A percentile compares a stretch with the other conserved stretches of the same genome.
Conservation (phyloP, 2,888 invertebrate genomes). For the Oxycera nigricornis region DNA sequence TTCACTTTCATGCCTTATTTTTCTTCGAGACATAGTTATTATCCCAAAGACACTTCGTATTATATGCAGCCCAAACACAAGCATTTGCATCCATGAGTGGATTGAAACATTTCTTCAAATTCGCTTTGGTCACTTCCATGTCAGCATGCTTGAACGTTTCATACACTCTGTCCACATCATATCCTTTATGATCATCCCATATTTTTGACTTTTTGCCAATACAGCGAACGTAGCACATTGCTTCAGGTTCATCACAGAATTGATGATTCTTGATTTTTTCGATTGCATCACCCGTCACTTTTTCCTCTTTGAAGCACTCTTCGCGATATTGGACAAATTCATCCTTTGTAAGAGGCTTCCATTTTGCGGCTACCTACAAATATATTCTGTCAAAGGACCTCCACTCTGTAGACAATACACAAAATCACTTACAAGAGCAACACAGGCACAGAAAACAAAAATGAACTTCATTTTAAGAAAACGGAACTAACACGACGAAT, state of each 20-base stretch:
- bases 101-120: not conserved
- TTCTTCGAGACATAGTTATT: slow-evolving; percentile 18
- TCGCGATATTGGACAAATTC: not conserved
- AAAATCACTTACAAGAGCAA: not conserved
- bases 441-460: not conserved
- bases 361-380: not conserved
- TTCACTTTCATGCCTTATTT: not conserved
- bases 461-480: not conserved
- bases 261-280: slow-evolving; percentile 9
- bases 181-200: slow-evolving; percentile 9
- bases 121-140: not conserved
- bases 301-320: slow-evolving; percentile 1
- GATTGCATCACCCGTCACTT: not conserved
- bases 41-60: not conserved
- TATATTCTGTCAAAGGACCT: no score
- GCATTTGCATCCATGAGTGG: not conserved
- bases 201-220: not conserved
- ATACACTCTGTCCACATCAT: not conserved
- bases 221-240: slow-evolving; percentile 7
- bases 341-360: not conserved
- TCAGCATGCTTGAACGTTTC: not conserved
- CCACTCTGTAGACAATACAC: not conserved
- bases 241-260: not conserved
- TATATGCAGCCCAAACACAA: slow-evolving; percentile 18
- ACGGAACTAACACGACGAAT: not conserved